Evolutionary conservation across 2,113 vertebrate genomes (phyloP), one percentile per base, ranked within the genome.

Genomic region (Aepyceros melampus): DNA sequence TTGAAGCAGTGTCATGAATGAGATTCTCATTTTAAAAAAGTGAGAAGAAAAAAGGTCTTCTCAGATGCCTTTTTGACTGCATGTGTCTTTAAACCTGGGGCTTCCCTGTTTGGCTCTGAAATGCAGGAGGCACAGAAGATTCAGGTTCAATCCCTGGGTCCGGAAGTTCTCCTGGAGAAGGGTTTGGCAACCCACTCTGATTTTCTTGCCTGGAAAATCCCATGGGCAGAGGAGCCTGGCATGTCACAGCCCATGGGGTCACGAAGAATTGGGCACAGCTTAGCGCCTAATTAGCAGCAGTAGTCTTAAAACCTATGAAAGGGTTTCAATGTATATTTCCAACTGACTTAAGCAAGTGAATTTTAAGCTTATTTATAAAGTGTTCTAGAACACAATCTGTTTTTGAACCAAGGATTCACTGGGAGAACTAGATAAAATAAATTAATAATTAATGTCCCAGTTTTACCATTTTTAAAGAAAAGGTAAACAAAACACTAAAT

Each of bases 181-280:
- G 6, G 36, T 40, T 12, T 43, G 71, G 36, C 11, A 74, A 43
- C 71, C 23, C 36, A 27, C 36, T 27, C 71, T 0, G 1, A 5
- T 27, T 14, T 74, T 74, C 36, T 25, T 43, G 36, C 23, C 71
- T 74, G 36, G 71, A 43, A 74, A 43, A 43, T 74, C 71, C 36
- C 71, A 43, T 14, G 36, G 71, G 25, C 71, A 27, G 71, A 43
- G 36, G 36, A 74, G 36, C 71, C 21, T 74, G 36, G 71, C 11
- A 7, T 6, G 21, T 36, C 43, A 27, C 12, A 25, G 36, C n/a
- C 19, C 19, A 40, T 71, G n/a, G 19, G 64, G 9, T 25, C 0
- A 0, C 0, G 1, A 25, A 43, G 71, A 43, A 43, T 4, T 27
- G 36, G 36, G 23, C 1, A 43, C 36, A 74, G 6, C 12, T 74